These are phyloP conservation scores for Sphaeramia orbicularis DNA, from an alignment of 2,797 vertebrate species.

Conservation along the genomic window DNA sequence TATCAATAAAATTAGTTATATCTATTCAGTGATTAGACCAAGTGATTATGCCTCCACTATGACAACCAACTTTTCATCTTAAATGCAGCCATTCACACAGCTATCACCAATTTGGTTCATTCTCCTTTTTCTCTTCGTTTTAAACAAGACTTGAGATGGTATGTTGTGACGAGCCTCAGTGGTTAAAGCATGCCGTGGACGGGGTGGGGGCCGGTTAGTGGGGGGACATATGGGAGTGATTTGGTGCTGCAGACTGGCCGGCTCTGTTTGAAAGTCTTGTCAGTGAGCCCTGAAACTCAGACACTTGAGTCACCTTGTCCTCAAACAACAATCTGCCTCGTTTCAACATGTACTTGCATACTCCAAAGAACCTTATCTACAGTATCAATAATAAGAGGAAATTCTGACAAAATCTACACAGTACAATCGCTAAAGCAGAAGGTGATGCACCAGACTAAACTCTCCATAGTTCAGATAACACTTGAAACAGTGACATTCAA, in stretches of 20 bases:
- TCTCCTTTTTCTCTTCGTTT: background rate
- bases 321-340: slow-evolving; percentile 24
- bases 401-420: too few species aligned
- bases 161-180: background rate
- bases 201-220: background rate
- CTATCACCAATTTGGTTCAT: too few species aligned
- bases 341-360: background rate
- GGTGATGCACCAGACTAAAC: too few species aligned
- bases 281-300: slow-evolving; percentile 40
- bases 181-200: background rate
- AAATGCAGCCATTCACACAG: too few species aligned
- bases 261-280: slow-evolving; percentile 66
- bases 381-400: too few species aligned
- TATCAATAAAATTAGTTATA: too few species aligned
- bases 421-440: too few species aligned
- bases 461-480: too few species aligned
- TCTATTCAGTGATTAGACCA: too few species aligned
- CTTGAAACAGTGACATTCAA: too few species aligned
- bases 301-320: slow-evolving; percentile 33
- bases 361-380: background rate
- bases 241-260: slow-evolving; percentile 70
- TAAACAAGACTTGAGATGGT: background rate
- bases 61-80: too few species aligned
- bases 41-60: too few species aligned
- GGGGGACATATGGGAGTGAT: slow-evolving; percentile 76